Evolutionary conservation across 2,113 vertebrate genomes (phyloP).

Genomic region (Hemiprocne comata): DNA sequence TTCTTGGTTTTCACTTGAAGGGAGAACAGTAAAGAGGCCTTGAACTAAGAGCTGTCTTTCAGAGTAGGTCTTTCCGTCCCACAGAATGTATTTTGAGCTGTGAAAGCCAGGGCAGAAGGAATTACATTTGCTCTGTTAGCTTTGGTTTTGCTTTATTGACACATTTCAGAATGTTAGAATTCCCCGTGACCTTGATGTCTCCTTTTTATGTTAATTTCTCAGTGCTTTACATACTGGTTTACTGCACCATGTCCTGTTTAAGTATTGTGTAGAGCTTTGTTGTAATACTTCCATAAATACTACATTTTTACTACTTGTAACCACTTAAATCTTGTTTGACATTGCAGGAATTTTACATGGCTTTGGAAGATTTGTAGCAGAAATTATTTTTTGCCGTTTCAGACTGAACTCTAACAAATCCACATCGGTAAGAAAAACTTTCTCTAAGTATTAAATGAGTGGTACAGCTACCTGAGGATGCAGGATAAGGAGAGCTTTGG

Average conservation of each 20-base stretch:
- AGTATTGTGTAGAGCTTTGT: not conserved
- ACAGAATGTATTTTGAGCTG: not conserved
- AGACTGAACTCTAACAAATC: slow-evolving; percentile 84
- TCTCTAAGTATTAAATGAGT: not conserved
- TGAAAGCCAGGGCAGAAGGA: not conserved
- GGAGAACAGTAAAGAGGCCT: not conserved
- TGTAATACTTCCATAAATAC: not conserved
- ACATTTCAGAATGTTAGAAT: not conserved
- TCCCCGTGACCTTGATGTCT: not conserved
- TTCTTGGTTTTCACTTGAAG: not conserved
- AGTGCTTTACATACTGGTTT: not conserved
- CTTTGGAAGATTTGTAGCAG: slow-evolving; percentile 88
- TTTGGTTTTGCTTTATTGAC: not conserved
- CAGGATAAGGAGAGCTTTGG: not conserved
- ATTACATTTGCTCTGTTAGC: not conserved
- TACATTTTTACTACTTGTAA: not conserved
- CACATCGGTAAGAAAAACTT: slow-evolving; percentile 80
- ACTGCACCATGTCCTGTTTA: not conserved
- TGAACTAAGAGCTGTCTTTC: not conserved
- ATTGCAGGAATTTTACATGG: slow-evolving; percentile 91
- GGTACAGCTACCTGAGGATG: not conserved
- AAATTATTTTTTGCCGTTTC: slow-evolving; percentile 93
- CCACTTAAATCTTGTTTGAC: not conserved
- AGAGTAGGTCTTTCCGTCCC: not conserved
- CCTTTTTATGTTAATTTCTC: not conserved